Evolutionary conservation across 1,140 invertebrate species (phyloP).

Genomic region (Lepidostoma basale): DNA sequence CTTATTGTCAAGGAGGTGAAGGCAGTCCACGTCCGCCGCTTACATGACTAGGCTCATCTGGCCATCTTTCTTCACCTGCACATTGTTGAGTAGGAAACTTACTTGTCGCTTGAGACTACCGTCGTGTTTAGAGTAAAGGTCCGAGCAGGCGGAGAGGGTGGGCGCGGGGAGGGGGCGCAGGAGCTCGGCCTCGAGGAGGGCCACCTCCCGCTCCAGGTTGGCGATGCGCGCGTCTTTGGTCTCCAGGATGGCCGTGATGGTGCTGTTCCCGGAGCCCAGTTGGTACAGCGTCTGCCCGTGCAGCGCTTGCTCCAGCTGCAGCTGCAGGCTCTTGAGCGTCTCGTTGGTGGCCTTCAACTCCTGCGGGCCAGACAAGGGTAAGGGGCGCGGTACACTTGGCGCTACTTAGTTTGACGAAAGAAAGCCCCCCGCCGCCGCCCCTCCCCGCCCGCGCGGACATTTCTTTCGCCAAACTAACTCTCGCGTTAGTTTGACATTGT

Average conservation of each 20-base stretch:
- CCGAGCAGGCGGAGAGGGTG: conserved; percentile 56
- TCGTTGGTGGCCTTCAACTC: conserved; percentile 82
- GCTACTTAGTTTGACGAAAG: conserved; percentile 45
- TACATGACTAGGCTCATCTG: conserved; percentile 55
- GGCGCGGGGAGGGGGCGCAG: conserved; percentile 59
- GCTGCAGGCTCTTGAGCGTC: conserved; percentile 77
- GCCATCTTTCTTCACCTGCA: conserved; percentile 74
- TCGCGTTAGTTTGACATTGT: conserved; percentile 47
- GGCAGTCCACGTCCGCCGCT: too few species aligned
- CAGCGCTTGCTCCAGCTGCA: conserved; percentile 75
- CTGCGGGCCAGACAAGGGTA: conserved; percentile 54
- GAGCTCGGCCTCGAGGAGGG: conserved; percentile 71
- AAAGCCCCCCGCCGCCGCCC: conserved; percentile 43
- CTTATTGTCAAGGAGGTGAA: background rate
- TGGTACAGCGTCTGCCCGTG: conserved; percentile 66
- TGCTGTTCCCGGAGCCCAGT: conserved; percentile 72
- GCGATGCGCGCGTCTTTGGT: conserved; percentile 85
- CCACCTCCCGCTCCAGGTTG: conserved; percentile 82
- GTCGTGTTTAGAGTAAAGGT: conserved; percentile 68
- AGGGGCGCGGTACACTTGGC: conserved; percentile 14
- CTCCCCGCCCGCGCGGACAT: conserved; percentile 51
- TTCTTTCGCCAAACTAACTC: conserved; percentile 50
- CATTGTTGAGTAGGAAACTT: conserved; percentile 80
- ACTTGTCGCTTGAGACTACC: conserved; percentile 77
- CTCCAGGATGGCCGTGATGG: conserved; percentile 77